phyloP scores from a whole-genome alignment of 2,888 invertebrate genomes.

The Cenopis cana region DNA sequence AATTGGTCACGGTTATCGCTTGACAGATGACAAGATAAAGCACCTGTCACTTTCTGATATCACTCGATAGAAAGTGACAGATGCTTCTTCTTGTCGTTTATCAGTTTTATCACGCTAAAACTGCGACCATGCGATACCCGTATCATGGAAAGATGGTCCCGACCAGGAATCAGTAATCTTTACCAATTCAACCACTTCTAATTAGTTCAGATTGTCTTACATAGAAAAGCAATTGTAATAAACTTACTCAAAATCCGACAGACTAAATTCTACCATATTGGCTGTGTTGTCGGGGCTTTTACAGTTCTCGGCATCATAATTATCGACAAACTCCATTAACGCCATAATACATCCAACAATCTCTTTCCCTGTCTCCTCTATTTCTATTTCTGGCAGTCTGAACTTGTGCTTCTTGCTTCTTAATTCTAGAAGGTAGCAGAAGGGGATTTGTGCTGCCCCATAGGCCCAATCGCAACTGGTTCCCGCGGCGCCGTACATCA shows the following conservation, averaged over 20 bases:
- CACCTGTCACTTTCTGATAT: no score
- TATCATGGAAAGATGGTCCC: no score
- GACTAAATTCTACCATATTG: neutral
- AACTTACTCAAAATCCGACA: neutral
- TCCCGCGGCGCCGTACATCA: conserved; percentile 75
- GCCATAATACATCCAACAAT: conserved; percentile 67
- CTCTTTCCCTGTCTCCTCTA: conserved; percentile 69
- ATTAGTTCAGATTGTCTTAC: no score
- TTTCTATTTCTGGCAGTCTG: conserved; percentile 69
- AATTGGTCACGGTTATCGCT: no score
- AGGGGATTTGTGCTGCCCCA: conserved; percentile 70
- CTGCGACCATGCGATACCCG: no score
- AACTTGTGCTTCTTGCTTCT: conserved; percentile 73
- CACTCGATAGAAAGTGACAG: no score
- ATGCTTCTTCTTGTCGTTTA: no score
- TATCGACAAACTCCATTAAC: conserved; percentile 74
- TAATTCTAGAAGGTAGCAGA: conserved; percentile 74
- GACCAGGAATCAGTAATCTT: no score
- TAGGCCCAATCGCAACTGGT: conserved; percentile 77
- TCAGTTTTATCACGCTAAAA: no score
- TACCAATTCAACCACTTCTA: no score
- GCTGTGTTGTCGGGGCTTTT: neutral
- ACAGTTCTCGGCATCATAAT: neutral
- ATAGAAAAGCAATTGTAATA: conserved; percentile 17
- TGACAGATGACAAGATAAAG: no score